These are phyloP conservation scores for Manis crassicaudata DNA, from an alignment of 2,797 vertebrate species.

Conservation along the genomic window DNA sequence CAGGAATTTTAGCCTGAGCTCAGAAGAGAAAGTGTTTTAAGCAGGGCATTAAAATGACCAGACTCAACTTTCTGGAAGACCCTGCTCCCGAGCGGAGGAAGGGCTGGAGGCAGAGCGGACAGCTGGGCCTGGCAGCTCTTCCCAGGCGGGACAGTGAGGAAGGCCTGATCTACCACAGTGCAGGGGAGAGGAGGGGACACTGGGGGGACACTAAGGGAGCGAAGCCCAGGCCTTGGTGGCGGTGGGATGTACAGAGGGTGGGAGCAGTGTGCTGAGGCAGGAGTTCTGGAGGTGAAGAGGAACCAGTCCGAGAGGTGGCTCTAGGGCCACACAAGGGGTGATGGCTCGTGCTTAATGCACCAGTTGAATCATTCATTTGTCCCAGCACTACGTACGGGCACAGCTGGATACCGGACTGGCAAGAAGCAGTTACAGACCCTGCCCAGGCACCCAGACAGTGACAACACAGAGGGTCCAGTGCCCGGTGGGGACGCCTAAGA, in stretches of 20 bases:
- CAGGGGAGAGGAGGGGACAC: background rate
- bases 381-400: background rate
- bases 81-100: background rate
- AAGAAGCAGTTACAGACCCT: background rate
- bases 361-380: background rate
- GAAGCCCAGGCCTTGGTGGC: background rate
- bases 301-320: background rate
- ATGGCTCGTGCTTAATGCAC: background rate
- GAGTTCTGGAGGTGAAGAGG: background rate
- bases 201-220: background rate
- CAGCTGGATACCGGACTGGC: too few relatives aligned
- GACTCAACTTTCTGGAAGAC: background rate
- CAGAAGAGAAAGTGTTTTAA: background rate
- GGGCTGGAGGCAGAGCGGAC: too few relatives aligned
- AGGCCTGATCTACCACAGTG: background rate
- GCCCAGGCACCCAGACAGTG: background rate
- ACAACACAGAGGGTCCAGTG: background rate
- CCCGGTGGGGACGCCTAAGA: background rate
- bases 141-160: background rate
- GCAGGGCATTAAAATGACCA: background rate
- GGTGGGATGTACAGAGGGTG: accelerated
- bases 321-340: background rate
- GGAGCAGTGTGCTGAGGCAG: background rate
- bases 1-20: background rate
- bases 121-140: background rate